These are phyloP conservation scores for Amblyraja radiata DNA, from an alignment of 2,797 vertebrate genomes.

Conservation along the genomic window DNA sequence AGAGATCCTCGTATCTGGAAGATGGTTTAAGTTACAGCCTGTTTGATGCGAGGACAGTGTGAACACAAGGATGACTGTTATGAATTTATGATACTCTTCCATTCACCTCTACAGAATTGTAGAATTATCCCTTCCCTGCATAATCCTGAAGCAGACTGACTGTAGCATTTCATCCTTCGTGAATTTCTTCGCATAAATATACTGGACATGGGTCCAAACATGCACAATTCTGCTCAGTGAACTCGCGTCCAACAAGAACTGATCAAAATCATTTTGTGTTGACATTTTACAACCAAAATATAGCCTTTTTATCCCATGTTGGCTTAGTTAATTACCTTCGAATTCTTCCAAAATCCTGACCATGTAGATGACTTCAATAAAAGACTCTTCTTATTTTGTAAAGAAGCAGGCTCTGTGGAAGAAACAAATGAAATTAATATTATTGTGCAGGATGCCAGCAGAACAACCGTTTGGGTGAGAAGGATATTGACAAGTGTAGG, in stretches of 20 bases:
- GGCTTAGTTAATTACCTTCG: neutral
- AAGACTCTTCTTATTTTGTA: neutral
- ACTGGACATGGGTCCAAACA: neutral
- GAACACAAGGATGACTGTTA: neutral
- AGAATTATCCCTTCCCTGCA: neutral
- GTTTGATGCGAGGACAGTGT: too few relatives aligned
- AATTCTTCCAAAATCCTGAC: neutral
- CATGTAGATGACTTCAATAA: neutral
- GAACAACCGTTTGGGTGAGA: neutral
- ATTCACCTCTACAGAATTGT: neutral
- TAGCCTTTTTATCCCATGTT: neutral
- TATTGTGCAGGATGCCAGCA: neutral
- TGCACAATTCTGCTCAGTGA: neutral
- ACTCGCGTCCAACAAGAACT: neutral
- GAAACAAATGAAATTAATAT: too few relatives aligned
- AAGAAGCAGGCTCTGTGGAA: neutral
- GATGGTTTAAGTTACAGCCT: too few relatives aligned
- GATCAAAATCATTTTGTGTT: neutral
- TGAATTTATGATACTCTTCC: neutral
- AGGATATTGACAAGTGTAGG: neutral
- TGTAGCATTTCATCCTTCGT: neutral
- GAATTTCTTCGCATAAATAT: neutral
- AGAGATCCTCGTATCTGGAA: too few relatives aligned
- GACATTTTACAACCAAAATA: conserved; percentile 14
- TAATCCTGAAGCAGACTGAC: neutral